A percentile compares a stretch with the other conserved stretches of the same genome.
Evolutionary conservation across 2,113 vertebrate genomes (phyloP).

Genomic region (Hippocampus barbouri): DNA sequence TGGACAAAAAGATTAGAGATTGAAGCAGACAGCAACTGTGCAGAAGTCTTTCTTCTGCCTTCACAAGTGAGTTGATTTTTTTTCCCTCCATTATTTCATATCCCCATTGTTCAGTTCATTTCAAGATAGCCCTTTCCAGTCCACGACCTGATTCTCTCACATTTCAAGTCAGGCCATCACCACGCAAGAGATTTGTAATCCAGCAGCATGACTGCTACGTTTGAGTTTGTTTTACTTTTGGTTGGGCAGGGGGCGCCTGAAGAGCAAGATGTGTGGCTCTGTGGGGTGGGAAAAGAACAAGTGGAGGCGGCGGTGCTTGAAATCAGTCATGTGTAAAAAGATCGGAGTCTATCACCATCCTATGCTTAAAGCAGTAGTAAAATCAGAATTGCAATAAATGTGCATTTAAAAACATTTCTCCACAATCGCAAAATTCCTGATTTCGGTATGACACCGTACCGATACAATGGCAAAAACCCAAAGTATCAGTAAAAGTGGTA

Average conservation of each 20-base stretch:
- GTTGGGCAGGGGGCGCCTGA: slow-evolving; percentile 65
- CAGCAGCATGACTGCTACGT: slow-evolving; percentile 12
- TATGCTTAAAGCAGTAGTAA: not conserved
- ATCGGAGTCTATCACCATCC: not conserved
- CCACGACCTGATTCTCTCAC: slow-evolving; percentile 38
- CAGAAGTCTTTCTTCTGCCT: slow-evolving; percentile 27
- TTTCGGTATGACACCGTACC: too few relatives aligned
- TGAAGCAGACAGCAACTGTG: slow-evolving; percentile 13
- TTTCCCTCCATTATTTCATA: slow-evolving; percentile 13
- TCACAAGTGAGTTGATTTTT: slow-evolving; percentile 14
- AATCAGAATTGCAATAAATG: not conserved
- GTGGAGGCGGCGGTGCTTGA: not conserved
- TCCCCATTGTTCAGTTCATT: not conserved
- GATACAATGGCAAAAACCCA: too few relatives aligned
- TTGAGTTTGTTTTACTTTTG: slow-evolving; percentile 41
- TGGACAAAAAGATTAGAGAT: not conserved
- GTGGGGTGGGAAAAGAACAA: not conserved
- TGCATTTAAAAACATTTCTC: not conserved
- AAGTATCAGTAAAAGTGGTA: too few relatives aligned
- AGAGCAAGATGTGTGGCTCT: slow-evolving; percentile 78
- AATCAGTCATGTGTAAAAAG: not conserved
- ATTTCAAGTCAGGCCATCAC: slow-evolving; percentile 7
- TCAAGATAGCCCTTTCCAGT: slow-evolving; percentile 32
- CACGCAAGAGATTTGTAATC: slow-evolving; percentile 21
- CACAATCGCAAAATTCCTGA: too few relatives aligned